Evolutionary conservation across 1,140 invertebrate species (phyloP).

Genomic region (Scaptomyza montana): DNA sequence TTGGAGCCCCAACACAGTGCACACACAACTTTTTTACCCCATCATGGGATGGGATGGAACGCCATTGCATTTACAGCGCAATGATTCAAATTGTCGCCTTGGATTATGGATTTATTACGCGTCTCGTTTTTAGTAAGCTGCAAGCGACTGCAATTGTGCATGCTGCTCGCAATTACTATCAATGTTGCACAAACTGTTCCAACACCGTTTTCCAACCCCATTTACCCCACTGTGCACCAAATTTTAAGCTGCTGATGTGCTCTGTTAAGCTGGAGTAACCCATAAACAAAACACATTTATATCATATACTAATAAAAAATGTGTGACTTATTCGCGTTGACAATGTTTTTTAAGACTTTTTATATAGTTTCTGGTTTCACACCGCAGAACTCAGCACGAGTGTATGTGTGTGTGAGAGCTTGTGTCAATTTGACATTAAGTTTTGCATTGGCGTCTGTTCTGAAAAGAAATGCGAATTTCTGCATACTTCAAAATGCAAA

Average conservation of each 20-base stretch:
- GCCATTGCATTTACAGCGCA: conserved; percentile 66
- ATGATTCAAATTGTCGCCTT: conserved; percentile 81
- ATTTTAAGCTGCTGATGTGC: neutral
- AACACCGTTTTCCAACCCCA: neutral
- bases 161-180: conserved; percentile 78
- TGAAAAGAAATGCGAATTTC: conserved; percentile 16
- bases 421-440: conserved; percentile 17
- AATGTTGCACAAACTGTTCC: conserved; percentile 37
- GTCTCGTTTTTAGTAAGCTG: conserved; percentile 71
- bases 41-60: neutral
- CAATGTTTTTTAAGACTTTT: conserved; percentile 55
- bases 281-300: conserved; percentile 46
- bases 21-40: neutral
- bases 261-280: conserved; percentile 5
- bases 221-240: neutral
- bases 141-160: conserved; percentile 77
- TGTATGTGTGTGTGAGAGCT: conserved; percentile 3
- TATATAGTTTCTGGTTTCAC: neutral
- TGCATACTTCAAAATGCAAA: conserved; percentile 15
- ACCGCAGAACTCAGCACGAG: neutral
- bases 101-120: conserved; percentile 82
- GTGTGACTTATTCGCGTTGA: conserved; percentile 77
- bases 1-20: neutral
- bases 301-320: conserved; percentile 65
- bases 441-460: conserved; percentile 9